Percentiles rank a stretch among this genome's conserved stretches.
phyloP scores from a whole-genome alignment of 2,113 vertebrate genomes.

The Lophura nycthemera region DNA sequence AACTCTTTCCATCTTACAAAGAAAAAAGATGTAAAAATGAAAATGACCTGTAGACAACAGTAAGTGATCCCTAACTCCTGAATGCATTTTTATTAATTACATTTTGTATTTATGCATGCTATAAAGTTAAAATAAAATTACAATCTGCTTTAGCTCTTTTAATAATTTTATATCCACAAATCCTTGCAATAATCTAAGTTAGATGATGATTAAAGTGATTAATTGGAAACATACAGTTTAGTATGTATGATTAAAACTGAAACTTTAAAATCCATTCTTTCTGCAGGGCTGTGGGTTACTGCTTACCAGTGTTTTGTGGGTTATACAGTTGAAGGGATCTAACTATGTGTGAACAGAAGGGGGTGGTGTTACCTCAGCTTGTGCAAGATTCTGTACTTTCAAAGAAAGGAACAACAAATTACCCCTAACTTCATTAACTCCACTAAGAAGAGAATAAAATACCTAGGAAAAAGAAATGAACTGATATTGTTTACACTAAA shows the following conservation, averaged over 20 bases:
- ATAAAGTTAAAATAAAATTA: background rate
- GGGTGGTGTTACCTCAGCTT: conserved; percentile 80
- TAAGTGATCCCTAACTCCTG: background rate
- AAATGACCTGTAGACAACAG: background rate
- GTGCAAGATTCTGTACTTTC: background rate
- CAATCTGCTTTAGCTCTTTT: background rate
- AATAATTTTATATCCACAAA: background rate
- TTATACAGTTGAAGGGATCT: background rate
- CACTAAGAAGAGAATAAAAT: background rate
- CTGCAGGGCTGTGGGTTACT: background rate
- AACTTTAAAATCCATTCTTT: background rate
- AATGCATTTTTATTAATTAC: background rate
- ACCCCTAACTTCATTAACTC: background rate
- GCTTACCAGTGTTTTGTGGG: background rate
- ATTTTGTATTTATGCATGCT: background rate
- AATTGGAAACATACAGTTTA: background rate
- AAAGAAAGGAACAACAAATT: background rate
- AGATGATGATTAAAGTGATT: background rate
- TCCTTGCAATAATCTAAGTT: background rate
- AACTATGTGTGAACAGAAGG: conserved; percentile 77
- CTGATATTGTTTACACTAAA: background rate
- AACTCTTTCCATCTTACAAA: background rate
- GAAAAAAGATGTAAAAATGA: background rate
- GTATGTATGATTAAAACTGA: background rate
- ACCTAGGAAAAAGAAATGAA: background rate